phyloP scores from a whole-genome alignment of 2,113 vertebrate genomes.

The Elephas maximus region DNA sequence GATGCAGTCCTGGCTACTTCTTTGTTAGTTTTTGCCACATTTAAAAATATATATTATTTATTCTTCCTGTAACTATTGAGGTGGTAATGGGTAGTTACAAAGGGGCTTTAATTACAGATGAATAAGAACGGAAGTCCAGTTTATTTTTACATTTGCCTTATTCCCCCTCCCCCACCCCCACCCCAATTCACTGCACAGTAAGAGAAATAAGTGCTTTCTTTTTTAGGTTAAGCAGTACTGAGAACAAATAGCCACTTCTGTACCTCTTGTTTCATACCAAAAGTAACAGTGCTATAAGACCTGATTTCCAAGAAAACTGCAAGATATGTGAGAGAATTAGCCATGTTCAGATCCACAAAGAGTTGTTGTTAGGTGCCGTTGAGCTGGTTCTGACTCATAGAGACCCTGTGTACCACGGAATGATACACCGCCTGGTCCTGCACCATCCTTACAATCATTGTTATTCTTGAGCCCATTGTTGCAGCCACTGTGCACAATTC shows the following conservation, averaged over 20 bases:
- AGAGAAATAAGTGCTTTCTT: slow-evolving; percentile 63
- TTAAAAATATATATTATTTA: slow-evolving; percentile 75
- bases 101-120: slow-evolving; percentile 73
- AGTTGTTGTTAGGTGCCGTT: not conserved
- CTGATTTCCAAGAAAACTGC: not conserved
- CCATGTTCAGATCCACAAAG: not conserved
- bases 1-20: slow-evolving; percentile 69
- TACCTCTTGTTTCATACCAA: slow-evolving; percentile 46
- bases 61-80: slow-evolving; percentile 70
- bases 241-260: slow-evolving; percentile 35
- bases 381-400: too few species aligned
- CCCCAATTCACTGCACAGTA: slow-evolving; percentile 48
- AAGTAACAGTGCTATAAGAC: slow-evolving; percentile 65
- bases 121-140: slow-evolving; percentile 18
- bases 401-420: too few species aligned
- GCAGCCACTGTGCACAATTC: too few species aligned
- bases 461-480: too few species aligned
- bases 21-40: slow-evolving; percentile 77
- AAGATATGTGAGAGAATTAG: not conserved
- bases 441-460: too few species aligned
- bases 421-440: too few species aligned
- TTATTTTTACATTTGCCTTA: slow-evolving; percentile 78
- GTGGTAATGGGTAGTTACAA: slow-evolving; percentile 72
- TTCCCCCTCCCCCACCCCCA: slow-evolving; percentile 39
- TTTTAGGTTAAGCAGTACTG: slow-evolving; percentile 54